phyloP scores from a whole-genome alignment of 2,113 vertebrate genomes.

The Nycticebus coucang region DNA sequence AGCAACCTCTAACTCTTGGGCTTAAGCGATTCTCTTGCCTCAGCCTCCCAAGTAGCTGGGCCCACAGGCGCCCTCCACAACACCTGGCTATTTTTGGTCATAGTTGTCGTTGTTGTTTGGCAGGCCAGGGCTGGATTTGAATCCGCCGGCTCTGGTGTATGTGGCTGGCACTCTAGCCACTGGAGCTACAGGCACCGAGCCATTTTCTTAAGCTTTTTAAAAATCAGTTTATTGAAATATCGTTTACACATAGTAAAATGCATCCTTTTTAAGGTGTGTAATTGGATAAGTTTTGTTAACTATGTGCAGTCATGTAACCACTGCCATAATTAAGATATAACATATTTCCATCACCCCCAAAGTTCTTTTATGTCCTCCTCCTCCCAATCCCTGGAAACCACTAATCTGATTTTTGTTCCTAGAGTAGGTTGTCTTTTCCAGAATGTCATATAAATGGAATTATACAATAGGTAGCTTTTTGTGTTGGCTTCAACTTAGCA shows the following conservation, averaged over 20 bases:
- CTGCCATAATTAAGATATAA: constrained; percentile 27
- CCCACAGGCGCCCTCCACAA: no score
- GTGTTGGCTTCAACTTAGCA: constrained; percentile 20
- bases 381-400: constrained; percentile 5
- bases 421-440: constrained; percentile 4
- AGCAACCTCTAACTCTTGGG: no score
- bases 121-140: no score
- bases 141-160: no score
- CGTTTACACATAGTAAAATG: constrained; percentile 22
- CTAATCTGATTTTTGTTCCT: background rate
- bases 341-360: constrained; percentile 3
- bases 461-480: constrained; percentile 21
- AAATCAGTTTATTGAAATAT: constrained; percentile 35
- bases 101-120: no score
- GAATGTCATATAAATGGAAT: constrained; percentile 30
- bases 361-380: background rate
- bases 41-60: no score
- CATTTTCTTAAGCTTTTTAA: background rate
- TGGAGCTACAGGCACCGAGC: no score
- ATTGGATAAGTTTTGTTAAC: constrained; percentile 37
- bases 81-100: no score
- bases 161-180: no score
- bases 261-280: background rate
- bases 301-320: background rate
- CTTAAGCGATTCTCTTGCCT: no score